Base-by-base conservation (phyloP, 2,797 vertebrate species). In the Epinephelus awoara region DNA sequence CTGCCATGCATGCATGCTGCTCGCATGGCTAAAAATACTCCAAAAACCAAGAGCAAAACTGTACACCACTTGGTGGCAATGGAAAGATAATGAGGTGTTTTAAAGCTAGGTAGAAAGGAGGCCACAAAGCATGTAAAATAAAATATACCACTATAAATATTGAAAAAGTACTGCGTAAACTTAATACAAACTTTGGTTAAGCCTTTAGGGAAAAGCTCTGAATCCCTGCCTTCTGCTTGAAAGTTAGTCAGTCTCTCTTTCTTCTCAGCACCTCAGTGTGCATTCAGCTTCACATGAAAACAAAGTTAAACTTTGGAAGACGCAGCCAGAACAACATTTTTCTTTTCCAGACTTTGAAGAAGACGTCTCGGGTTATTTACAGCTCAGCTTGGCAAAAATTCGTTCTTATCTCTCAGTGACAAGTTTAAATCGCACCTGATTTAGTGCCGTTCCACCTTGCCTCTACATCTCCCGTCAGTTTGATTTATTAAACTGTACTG, bases 311-410 rank as follows among this genome's bases (percentile, higher is more conserved):
- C 76, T 81, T 79, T 61, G 59, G 66, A 76, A 80, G 73, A 84
- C 19, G 27, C 69, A 85, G 72, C 40, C 75, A 68, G 70, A 75
- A 61, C 63, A 75, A 69, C 70, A 69, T 75, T 76, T 88, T 72
- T 75, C 77, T 82, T 77, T 82, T 58, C 3, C 54, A 52, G 64
- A 59, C 86, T 87, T 79, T 87, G 80, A 89, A 86, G 87, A 80
- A 76, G 82, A 82, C 11, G 12, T 66, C 72, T 77, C 47, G 42
- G 34, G 80, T 85, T 92, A 91, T 91, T 91, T 92, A 89, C 63
- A 34, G 80, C 89, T 70, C 75, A 49, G 70, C 75, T 47, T 66
- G 62, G 75, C 44, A 82, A 77, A 63, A 75, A 58, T 7, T 23
- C 25, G 1, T 8, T 79, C 47, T 77, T 85, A 90, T 86, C 68